phyloP scores from a whole-genome alignment of 1,140 invertebrate species.

The Oryzaephilus surinamensis region DNA sequence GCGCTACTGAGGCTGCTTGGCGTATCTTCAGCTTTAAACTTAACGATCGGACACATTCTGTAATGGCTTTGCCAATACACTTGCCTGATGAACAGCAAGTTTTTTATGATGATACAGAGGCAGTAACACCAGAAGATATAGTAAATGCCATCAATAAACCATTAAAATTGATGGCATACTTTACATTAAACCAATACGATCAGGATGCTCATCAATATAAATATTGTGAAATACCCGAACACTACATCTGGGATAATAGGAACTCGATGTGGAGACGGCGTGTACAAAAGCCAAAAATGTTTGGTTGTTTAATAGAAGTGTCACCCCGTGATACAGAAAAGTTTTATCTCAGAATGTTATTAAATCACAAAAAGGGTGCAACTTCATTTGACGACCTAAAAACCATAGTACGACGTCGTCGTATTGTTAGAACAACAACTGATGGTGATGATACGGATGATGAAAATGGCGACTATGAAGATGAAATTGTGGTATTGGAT shows the following conservation, averaged over 20 bases:
- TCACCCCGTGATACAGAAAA: slow-evolving; percentile 3
- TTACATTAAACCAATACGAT: background rate
- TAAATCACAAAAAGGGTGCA: background rate
- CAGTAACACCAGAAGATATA: background rate
- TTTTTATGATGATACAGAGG: background rate
- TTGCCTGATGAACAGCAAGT: background rate
- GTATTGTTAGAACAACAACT: too few species aligned
- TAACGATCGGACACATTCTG: slow-evolving; percentile 9
- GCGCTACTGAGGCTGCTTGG: slow-evolving; percentile 7
- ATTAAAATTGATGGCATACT: slow-evolving; percentile 1
- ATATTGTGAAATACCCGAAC: slow-evolving; percentile 4
- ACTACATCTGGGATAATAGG: background rate
- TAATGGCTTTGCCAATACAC: slow-evolving; percentile 9
- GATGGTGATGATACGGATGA: too few species aligned
- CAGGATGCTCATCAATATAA: background rate
- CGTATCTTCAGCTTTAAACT: slow-evolving; percentile 7
- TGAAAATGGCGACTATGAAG: too few species aligned
- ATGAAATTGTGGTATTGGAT: background rate
- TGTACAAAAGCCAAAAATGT: background rate
- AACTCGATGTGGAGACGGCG: too few species aligned
- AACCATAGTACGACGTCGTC: too few species aligned
- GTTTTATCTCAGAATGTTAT: slow-evolving; percentile 6
- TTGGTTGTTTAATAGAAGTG: background rate
- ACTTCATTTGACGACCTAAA: slow-evolving; percentile 3
- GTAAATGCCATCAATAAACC: too few species aligned